Base-by-base conservation (phyloP, 1,140 invertebrate genomes). In the Drosophila tsacasi region DNA sequence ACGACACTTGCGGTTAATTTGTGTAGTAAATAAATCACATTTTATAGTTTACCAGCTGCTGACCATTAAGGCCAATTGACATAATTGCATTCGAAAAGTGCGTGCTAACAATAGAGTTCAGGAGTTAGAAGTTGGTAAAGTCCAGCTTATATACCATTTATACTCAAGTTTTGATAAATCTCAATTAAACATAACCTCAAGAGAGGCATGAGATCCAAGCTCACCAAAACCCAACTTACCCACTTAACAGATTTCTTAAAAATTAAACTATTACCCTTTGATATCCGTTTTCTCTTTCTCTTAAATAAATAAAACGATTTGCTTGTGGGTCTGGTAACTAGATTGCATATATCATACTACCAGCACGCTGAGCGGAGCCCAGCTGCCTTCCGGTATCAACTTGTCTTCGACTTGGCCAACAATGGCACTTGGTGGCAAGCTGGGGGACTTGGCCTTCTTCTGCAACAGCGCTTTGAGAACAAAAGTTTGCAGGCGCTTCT, bases 1-100 rank as follows among this genome's bases (percentile, higher is more conserved):
- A 12, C 49, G 52, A 71, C 30, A 59, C 49, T 69, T 46, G 68
- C 47, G 81, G 72, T 84, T 84, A 83, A 89, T 83, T 75, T 81
- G 77, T 71, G 59, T 62, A 83, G 77, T 89, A 78, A 75, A 81
- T 84, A 87, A 86, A 89, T 89, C 76, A 80, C 57, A 54, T 64
- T 89, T 83, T 58, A 83, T 74, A 61, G 58, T 74, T 67, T 57
- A 77, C 58, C 27, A 59, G 47, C 25, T 13, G 42, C 19, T 35
- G 50, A 15, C 55, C 78, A 61, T 50, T 67, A 55, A 60, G 57
- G 44, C 64, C 67, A 83, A 83, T 83, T 76, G 83, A 64, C 59
- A 52, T 82, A 78, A 85, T 83, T 86, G 60, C 63, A 79, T 66
- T 63, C 44, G 32, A 71, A 66, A 71, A 61, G n/a, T 1, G 15